phyloP scores from a whole-genome alignment of 2,888 invertebrate genomes.

The Allophyes oxyacanthae region DNA sequence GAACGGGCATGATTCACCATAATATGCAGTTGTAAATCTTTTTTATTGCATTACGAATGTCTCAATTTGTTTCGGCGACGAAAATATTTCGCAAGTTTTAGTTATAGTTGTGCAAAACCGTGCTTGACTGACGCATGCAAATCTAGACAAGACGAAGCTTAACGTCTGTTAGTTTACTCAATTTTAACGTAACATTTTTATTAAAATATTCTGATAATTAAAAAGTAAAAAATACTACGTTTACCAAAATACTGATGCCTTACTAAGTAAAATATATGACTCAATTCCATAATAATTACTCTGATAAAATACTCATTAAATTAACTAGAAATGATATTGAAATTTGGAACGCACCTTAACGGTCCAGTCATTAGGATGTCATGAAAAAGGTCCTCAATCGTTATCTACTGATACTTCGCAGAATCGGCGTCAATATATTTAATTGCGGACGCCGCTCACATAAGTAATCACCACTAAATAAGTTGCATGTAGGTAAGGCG shows the following conservation, averaged over 20 bases:
- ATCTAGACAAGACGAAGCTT: conserved; percentile 17
- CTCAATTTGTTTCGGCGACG: conserved; percentile 13
- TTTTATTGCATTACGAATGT: conserved; percentile 28
- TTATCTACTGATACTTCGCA: conserved; percentile 50
- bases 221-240: conserved; percentile 7
- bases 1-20: conserved; percentile 28
- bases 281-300: conserved; percentile 38
- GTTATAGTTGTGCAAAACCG: conserved; percentile 45
- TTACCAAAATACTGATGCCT: conserved; percentile 9
- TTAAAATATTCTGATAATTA: conserved; percentile 19
- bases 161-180: conserved; percentile 8
- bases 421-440: conserved; percentile 54
- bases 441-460: conserved; percentile 64
- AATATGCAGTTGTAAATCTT: conserved; percentile 18
- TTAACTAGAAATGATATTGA: conserved; percentile 39
- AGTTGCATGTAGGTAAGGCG: conserved; percentile 58
- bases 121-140: conserved; percentile 36
- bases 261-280: conserved; percentile 31
- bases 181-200: conserved; percentile 14
- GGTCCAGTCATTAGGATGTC: conserved; percentile 40
- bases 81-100: conserved; percentile 44
- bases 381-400: conserved; percentile 37
- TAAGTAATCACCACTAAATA: conserved; percentile 64
- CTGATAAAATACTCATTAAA: conserved; percentile 42
- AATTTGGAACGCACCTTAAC: conserved; percentile 51